Conservation (phyloP, 2,113 vertebrate genomes). For the Burhinus bistriatus region DNA sequence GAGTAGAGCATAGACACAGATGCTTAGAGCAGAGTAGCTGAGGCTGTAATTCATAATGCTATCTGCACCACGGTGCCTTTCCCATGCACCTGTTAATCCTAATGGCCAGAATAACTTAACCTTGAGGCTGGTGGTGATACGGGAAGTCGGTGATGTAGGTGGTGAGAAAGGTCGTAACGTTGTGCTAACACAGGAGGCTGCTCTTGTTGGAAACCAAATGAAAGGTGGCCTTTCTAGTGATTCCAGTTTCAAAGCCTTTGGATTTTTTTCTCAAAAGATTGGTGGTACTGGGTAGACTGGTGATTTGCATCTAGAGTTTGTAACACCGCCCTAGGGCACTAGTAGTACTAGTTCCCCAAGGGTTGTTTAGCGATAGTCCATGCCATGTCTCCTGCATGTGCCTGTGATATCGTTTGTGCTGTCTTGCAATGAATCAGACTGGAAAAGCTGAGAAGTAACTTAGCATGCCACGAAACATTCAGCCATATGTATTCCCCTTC, state of each 20-base stretch:
- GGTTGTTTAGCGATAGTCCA: not conserved
- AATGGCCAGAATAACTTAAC: not conserved
- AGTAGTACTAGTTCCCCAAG: not conserved
- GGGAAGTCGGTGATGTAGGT: not conserved
- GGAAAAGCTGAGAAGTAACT: not conserved
- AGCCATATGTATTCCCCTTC: not conserved
- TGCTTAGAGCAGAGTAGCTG: not conserved
- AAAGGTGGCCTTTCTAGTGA: not conserved
- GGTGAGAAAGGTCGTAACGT: not conserved
- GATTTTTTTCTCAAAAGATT: not conserved
- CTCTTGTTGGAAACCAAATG: not conserved
- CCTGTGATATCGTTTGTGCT: not conserved
- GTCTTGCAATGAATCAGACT: not conserved
- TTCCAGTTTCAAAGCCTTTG: not conserved
- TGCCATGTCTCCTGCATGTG: fast-evolving
- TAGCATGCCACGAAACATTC: fast-evolving
- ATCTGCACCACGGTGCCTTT: fast-evolving
- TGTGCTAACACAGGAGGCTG: not conserved
- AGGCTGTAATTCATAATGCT: not conserved
- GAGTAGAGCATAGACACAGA: not conserved
- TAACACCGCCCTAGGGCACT: not conserved
- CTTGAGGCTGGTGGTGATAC: not conserved
- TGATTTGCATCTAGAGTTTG: not conserved
- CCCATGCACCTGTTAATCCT: not conserved
- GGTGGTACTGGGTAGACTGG: not conserved